Conservation (phyloP, 2,888 invertebrate species). For the Liopterus haemorrhoidalis region DNA sequence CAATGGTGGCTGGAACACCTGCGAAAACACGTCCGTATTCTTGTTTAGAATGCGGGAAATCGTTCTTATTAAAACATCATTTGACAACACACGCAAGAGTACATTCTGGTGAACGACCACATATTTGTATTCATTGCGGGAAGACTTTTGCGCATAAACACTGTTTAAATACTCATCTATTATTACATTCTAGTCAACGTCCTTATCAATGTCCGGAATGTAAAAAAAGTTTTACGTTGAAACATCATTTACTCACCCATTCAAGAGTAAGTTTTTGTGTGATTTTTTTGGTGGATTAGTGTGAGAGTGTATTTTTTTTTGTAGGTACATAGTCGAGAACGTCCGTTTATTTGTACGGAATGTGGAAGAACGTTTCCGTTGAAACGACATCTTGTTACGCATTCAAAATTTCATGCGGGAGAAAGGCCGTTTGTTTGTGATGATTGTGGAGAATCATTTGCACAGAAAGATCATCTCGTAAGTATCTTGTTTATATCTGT, state of each 20-base stretch:
- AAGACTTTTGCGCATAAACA: slow-evolving; percentile 78
- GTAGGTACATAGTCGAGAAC: slow-evolving; percentile 68
- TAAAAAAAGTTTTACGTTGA: slow-evolving; percentile 79
- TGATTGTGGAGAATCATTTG: slow-evolving; percentile 89
- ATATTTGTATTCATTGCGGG: slow-evolving; percentile 72
- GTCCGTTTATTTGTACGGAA: slow-evolving; percentile 76
- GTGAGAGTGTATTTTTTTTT: slow-evolving; percentile 16
- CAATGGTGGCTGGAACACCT: slow-evolving; percentile 7
- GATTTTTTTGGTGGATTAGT: too few species aligned
- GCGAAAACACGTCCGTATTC: slow-evolving; percentile 72
- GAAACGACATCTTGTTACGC: slow-evolving; percentile 76
- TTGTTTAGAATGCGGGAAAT: slow-evolving; percentile 77
- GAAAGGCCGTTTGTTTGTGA: slow-evolving; percentile 79
- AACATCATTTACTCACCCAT: slow-evolving; percentile 77
- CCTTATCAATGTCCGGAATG: slow-evolving; percentile 80
- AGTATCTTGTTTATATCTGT: slow-evolving; percentile 10
- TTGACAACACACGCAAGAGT: slow-evolving; percentile 77
- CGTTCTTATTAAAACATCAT: slow-evolving; percentile 77
- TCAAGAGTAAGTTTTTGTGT: slow-evolving; percentile 54
- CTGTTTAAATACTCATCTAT: slow-evolving; percentile 74
- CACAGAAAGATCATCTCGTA: slow-evolving; percentile 77
- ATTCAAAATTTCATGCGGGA: slow-evolving; percentile 80
- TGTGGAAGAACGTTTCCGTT: slow-evolving; percentile 77
- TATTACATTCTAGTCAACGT: slow-evolving; percentile 73
- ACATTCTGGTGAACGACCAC: slow-evolving; percentile 74